A percentile compares a stretch with the other conserved stretches of the same genome.
Evolutionary conservation across 2,797 vertebrate species (phyloP).

Genomic region (Sebastiscus tertius): DNA sequence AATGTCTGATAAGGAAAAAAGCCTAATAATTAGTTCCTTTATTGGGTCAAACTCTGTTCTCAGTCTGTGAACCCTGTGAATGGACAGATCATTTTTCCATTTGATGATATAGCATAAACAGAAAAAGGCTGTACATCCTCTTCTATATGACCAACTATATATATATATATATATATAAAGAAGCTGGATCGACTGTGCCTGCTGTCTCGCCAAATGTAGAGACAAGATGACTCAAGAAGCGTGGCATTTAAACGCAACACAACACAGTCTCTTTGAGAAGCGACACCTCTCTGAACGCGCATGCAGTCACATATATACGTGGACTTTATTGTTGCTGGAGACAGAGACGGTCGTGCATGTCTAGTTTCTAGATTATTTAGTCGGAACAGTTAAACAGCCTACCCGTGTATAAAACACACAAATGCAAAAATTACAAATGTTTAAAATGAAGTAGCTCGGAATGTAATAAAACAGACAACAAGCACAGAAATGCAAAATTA

Average conservation of each 20-base stretch:
- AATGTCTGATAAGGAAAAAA: not conserved
- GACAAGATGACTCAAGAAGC: constrained; percentile 10
- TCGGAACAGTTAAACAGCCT: not conserved
- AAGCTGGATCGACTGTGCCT: not conserved
- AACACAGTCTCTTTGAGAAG: not conserved
- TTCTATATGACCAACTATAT: not conserved
- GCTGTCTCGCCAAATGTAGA: not conserved
- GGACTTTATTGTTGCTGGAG: constrained; percentile 15
- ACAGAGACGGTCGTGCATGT: not conserved
- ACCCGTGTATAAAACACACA: not conserved
- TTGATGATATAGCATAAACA: not conserved
- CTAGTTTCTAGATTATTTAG: no score
- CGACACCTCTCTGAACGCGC: constrained; percentile 1
- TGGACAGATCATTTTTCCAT: not conserved
- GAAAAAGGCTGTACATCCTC: not conserved
- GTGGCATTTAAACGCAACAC: not conserved
- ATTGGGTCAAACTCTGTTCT: constrained; percentile 1
- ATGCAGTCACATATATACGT: not conserved
- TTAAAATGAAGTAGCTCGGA: not conserved
- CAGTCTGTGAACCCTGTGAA: not conserved
- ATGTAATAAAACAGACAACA: no score
- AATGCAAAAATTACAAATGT: not conserved
- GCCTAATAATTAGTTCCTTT: not conserved
- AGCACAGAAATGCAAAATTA: constrained; percentile 10
- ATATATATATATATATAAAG: no score